Evolutionary conservation across 2,113 vertebrate genomes (phyloP).

Genomic region (Mustela nigripes): DNA sequence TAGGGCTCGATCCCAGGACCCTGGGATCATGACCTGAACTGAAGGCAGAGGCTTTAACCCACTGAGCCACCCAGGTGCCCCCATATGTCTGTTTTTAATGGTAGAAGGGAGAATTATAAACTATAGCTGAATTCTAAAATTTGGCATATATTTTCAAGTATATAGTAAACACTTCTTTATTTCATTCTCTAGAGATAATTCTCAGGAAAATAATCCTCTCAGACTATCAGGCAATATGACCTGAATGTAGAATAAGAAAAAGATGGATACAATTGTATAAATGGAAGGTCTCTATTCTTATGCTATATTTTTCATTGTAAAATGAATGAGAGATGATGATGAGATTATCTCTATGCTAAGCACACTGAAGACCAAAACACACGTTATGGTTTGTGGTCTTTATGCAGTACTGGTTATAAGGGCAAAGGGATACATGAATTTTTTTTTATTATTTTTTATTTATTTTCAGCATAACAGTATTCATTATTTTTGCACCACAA

Average conservation of each 20-base stretch:
- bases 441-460: neutral
- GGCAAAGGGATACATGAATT: neutral
- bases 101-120: slow-evolving; percentile 69
- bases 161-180: slow-evolving; percentile 66
- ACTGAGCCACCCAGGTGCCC: too few species aligned
- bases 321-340: neutral
- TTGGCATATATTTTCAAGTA: slow-evolving; percentile 69
- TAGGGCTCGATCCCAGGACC: too few species aligned
- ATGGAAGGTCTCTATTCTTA: neutral
- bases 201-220: slow-evolving; percentile 55
- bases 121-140: slow-evolving; percentile 71
- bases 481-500: too few species aligned
- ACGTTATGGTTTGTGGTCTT: neutral
- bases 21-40: too few species aligned
- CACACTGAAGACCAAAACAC: neutral
- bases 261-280: neutral
- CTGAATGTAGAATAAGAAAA: slow-evolving; percentile 41
- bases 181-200: slow-evolving; percentile 69
- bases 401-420: neutral
- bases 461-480: too few species aligned
- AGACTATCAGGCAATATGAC: slow-evolving; percentile 39
- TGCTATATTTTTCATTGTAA: neutral
- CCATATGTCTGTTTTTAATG: neutral
- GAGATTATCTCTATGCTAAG: slow-evolving; percentile 11
- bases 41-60: too few species aligned